A percentile compares a stretch with the other conserved stretches of the same genome.
Evolutionary conservation across 2,113 vertebrate species (phyloP).

Genomic region (Caretta caretta): DNA sequence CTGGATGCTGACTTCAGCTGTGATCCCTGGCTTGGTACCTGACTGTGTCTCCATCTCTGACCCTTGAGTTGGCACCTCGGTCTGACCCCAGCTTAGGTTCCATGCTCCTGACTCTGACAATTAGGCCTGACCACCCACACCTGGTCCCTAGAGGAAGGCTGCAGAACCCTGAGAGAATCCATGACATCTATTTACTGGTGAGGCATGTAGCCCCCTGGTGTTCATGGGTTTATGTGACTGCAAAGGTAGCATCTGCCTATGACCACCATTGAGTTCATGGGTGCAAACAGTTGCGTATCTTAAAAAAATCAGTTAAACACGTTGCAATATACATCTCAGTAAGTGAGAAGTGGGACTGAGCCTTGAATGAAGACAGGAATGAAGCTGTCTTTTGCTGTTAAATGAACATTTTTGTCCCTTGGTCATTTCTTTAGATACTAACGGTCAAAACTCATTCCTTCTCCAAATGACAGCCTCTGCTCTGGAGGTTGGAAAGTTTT

Average conservation of each 20-base stretch:
- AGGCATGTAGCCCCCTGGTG: accelerated
- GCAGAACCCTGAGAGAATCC: accelerated
- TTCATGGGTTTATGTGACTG: background rate
- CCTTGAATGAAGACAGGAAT: background rate
- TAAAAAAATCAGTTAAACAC: background rate
- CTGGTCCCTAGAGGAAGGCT: background rate
- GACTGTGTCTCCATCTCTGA: too few relatives aligned
- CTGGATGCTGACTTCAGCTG: background rate
- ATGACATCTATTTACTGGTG: accelerated
- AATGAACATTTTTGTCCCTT: background rate
- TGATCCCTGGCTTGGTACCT: background rate
- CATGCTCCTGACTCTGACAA: background rate
- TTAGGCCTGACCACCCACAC: background rate
- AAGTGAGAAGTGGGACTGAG: background rate
- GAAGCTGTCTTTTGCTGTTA: background rate
- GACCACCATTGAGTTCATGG: background rate
- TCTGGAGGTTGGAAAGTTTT: background rate
- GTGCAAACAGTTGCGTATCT: background rate
- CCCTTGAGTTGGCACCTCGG: too few relatives aligned
- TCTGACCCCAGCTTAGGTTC: background rate
- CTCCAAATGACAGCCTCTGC: background rate
- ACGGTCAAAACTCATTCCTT: background rate
- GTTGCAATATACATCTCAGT: background rate
- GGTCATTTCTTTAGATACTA: background rate
- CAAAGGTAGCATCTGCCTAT: background rate